These are phyloP conservation scores for Acanthosoma haemorrhoidale DNA, from an alignment of 2,888 invertebrate species.

Conservation along the genomic window DNA sequence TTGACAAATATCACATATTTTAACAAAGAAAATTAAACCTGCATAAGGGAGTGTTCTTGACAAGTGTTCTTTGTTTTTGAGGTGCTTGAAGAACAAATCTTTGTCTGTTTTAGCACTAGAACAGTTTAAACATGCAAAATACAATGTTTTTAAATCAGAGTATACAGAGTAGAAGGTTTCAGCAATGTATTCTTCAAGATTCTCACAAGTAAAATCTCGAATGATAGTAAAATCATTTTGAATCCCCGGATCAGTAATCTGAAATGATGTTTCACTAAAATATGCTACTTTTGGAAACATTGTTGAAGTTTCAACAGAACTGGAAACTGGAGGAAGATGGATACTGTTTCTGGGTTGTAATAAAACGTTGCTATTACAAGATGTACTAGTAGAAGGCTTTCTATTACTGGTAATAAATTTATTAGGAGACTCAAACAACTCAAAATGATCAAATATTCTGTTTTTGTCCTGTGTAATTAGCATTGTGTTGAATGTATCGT, in stretches of 20 bases:
- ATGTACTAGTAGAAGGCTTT: neutral
- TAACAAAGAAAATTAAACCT: neutral
- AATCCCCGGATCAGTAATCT: neutral
- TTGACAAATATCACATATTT: conserved; percentile 13
- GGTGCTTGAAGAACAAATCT: neutral
- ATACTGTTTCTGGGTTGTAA: too few relatives aligned
- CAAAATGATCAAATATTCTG: neutral
- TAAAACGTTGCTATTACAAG: neutral
- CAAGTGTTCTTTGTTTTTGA: neutral
- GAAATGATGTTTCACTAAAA: neutral
- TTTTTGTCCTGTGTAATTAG: neutral
- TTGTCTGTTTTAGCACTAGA: neutral
- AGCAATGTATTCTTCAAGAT: conserved; percentile 1
- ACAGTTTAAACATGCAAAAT: neutral
- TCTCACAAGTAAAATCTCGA: neutral
- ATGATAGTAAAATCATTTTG: conserved; percentile 1
- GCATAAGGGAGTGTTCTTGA: neutral
- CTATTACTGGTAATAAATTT: neutral
- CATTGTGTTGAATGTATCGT: neutral
- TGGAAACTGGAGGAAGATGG: too few relatives aligned
- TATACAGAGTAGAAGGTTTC: conserved; percentile 2
- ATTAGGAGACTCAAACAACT: neutral
- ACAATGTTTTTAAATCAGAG: neutral
- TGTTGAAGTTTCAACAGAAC: neutral
- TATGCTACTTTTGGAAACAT: neutral